Evolutionary conservation across 2,113 vertebrate species (phyloP).

Genomic region (Todiramphus saurophagus): DNA sequence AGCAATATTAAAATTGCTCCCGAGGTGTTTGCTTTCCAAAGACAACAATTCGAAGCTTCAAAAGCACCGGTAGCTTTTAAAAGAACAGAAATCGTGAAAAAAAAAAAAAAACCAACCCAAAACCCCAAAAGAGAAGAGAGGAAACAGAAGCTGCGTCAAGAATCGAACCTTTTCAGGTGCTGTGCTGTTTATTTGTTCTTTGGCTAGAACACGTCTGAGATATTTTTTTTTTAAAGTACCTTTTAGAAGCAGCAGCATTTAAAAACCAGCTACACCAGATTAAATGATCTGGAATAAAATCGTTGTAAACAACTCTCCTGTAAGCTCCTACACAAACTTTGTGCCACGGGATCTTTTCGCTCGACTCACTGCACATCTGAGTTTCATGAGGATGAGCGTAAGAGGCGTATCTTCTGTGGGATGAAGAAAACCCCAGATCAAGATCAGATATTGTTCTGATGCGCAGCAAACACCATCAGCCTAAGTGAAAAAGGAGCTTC

Average conservation of each 20-base stretch:
- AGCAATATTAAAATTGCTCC: neutral
- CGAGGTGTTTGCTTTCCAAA: neutral
- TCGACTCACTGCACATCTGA: accelerated
- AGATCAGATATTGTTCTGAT: neutral
- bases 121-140: neutral
- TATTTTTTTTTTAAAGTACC: neutral
- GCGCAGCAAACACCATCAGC: neutral
- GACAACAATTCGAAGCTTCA: neutral
- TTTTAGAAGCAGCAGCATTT: neutral
- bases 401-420: neutral
- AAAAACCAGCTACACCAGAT: neutral
- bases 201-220: neutral
- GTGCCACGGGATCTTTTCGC: neutral
- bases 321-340: neutral
- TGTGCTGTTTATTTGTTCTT: neutral
- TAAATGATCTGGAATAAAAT: neutral
- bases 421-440: neutral
- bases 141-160: neutral
- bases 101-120: too few species aligned
- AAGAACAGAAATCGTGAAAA: neutral
- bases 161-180: neutral
- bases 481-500: slow-evolving; percentile 9
- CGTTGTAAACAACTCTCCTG: neutral
- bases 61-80: accelerated
- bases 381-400: neutral